phyloP scores from a whole-genome alignment of 1,140 invertebrate genomes.

The Drosophila parabipectinata region DNA sequence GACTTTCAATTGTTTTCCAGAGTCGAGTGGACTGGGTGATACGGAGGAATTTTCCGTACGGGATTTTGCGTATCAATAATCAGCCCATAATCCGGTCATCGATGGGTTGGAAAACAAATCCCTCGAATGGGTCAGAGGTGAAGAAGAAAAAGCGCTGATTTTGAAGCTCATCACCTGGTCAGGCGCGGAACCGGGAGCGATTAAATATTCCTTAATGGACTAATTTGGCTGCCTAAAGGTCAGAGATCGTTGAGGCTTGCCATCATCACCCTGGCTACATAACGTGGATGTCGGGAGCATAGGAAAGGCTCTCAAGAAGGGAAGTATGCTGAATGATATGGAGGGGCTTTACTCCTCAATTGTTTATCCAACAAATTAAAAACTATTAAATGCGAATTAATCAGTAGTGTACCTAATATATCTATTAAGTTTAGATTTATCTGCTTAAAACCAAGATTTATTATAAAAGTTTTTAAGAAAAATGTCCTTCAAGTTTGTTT shows the following conservation, averaged over 20 bases:
- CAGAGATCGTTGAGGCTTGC: conserved; percentile 27
- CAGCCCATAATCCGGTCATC: conserved; percentile 21
- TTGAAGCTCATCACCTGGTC: conserved; percentile 27
- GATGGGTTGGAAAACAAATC: conserved; percentile 38
- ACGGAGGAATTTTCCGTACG: conserved; percentile 2
- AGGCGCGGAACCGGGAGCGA: background rate
- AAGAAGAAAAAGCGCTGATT: conserved; percentile 25
- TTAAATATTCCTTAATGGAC: conserved; percentile 41
- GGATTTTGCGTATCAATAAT: conserved; percentile 26
- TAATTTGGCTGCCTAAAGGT: conserved; percentile 4
- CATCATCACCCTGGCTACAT: conserved; percentile 23
- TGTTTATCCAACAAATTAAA: background rate
- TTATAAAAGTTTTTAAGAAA: no score
- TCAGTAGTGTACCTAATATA: background rate
- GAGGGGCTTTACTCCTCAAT: background rate
- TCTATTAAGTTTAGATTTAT: background rate
- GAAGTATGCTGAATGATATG: background rate
- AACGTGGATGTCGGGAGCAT: conserved; percentile 4
- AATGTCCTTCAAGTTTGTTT: conserved; percentile 9
- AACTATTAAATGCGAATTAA: background rate
- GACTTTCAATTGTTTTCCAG: conserved; percentile 4
- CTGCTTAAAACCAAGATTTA: no score
- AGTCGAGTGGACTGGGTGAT: conserved; percentile 15
- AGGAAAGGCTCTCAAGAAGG: background rate
- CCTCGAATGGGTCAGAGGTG: conserved; percentile 38